Conservation (phyloP, 2,888 invertebrate species). For the Sphecodes monilicornis region DNA sequence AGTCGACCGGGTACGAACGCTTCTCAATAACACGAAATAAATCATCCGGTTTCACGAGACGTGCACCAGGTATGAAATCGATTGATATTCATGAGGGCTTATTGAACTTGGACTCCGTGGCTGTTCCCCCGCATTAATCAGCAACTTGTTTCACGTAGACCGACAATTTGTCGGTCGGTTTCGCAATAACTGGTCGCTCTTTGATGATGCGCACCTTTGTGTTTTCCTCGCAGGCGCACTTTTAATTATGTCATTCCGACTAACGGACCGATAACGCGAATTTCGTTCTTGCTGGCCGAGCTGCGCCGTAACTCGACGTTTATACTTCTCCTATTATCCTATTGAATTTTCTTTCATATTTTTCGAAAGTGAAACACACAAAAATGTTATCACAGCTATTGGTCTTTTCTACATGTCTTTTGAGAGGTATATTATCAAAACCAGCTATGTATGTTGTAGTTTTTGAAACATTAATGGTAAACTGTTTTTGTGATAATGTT, state of each 20-base stretch:
- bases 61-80: slow-evolving; percentile 10
- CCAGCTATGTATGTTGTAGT: no score
- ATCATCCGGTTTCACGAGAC: slow-evolving; percentile 3
- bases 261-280: slow-evolving; percentile 27
- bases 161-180: slow-evolving; percentile 62
- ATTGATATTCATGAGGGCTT: slow-evolving; percentile 5
- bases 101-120: slow-evolving; percentile 5
- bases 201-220: slow-evolving; percentile 17
- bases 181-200: slow-evolving; percentile 52
- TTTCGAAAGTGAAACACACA: no score
- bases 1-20: background rate
- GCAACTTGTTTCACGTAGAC: slow-evolving; percentile 47
- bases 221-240: background rate
- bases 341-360: no score
- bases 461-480: no score
- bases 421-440: no score
- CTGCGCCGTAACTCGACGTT: background rate
- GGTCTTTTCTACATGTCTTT: no score
- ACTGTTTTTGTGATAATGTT: no score
- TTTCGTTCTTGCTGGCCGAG: background rate
- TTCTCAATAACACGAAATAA: slow-evolving; percentile 18
- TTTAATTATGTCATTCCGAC: slow-evolving; percentile 30
- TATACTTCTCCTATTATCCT: background rate
- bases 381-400: no score
- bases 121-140: slow-evolving; percentile 54